Conservation (phyloP, 2,797 vertebrate genomes). For the Chromis chromis region DNA sequence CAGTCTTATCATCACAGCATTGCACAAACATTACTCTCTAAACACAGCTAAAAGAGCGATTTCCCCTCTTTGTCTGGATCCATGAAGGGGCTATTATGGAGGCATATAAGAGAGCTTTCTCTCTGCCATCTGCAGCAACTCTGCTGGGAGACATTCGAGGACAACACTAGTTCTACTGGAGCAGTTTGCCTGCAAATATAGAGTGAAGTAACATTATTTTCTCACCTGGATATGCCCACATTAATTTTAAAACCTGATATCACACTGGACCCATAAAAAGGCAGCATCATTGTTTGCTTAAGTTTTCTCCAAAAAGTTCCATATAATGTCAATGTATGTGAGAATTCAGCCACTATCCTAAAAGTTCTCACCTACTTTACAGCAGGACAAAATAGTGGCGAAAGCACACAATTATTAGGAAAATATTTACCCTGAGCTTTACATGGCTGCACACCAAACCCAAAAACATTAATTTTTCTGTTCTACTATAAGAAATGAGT, state of each 20-base stretch:
- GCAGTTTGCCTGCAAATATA: not conserved
- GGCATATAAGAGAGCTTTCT: constrained; percentile 12
- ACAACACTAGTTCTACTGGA: constrained; percentile 9
- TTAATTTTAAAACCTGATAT: constrained; percentile 2
- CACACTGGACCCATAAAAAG: not conserved
- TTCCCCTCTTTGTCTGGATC: constrained; percentile 46
- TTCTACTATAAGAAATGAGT: not conserved
- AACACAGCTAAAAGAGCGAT: constrained; percentile 26
- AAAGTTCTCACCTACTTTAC: not conserved
- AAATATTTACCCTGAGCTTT: not conserved
- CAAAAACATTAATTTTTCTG: not conserved
- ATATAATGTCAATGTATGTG: not conserved
- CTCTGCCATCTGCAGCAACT: constrained; percentile 6
- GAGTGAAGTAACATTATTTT: not conserved
- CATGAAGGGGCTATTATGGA: constrained; percentile 39
- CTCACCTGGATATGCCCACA: not conserved
- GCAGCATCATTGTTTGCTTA: not conserved
- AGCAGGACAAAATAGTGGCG: not conserved
- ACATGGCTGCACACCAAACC: constrained; percentile 1
- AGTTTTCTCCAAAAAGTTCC: no score
- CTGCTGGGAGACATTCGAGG: constrained; percentile 25
- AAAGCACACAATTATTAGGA: not conserved
- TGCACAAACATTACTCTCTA: constrained; percentile 32
- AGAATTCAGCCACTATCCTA: not conserved
- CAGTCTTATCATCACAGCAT: constrained; percentile 12